Evolutionary conservation across 2,888 invertebrate genomes (phyloP).

Genomic region (Lasioglossum lativentre): DNA sequence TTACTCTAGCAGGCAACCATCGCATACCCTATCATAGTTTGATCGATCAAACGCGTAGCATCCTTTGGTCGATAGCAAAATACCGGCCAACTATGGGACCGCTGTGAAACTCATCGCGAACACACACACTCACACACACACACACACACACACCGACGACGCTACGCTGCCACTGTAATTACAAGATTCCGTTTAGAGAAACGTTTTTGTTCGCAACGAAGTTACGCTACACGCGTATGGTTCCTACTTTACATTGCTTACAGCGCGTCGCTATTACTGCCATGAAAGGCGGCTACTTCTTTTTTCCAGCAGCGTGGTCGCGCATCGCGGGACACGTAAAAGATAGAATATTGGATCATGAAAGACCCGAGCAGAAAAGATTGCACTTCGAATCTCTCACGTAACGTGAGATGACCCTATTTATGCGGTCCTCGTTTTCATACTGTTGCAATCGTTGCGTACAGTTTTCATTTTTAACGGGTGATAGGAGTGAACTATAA

Average conservation of each 20-base stretch:
- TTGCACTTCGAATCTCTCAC: not conserved
- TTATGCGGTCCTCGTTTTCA: not conserved
- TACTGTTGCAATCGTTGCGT: not conserved
- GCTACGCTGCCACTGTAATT: not conserved
- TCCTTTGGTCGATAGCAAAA: not conserved
- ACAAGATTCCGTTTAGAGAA: not conserved
- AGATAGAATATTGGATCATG: not conserved
- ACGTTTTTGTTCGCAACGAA: conserved; percentile 7
- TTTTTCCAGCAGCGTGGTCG: not conserved
- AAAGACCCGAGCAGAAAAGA: not conserved
- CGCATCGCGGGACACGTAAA: not conserved
- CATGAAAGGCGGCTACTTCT: not conserved
- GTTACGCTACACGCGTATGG: not conserved
- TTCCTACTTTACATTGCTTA: not conserved
- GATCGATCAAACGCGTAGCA: not conserved
- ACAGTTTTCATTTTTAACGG: not conserved
- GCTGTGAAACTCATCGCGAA: not conserved
- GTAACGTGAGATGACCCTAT: not conserved
- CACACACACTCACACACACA: too few species aligned
- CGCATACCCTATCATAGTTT: not conserved
- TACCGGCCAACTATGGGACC: not conserved
- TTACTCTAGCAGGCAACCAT: not conserved
- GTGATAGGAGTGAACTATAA: not conserved
- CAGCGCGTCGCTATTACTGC: not conserved
- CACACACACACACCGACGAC: not conserved